A percentile compares a stretch with the other conserved stretches of the same genome.
phyloP scores from a whole-genome alignment of 2,797 vertebrate genomes.

The Spondyliosoma cantharus region DNA sequence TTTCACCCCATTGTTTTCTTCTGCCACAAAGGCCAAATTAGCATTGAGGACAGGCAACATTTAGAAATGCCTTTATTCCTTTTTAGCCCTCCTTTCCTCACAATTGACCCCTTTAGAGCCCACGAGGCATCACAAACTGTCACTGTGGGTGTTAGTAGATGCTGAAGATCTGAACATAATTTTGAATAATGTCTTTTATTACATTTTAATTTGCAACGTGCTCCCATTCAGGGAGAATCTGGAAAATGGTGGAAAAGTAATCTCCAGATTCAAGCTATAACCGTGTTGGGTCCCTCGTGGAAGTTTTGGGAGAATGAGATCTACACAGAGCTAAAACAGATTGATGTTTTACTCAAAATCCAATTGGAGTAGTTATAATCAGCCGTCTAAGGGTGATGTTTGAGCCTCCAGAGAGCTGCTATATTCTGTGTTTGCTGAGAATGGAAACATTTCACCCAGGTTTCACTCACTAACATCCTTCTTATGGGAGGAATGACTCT shows the following conservation, averaged over 20 bases:
- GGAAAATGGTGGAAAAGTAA: slow-evolving; percentile 36
- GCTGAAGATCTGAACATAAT: slow-evolving; percentile 50
- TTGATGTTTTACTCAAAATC: slow-evolving; percentile 64
- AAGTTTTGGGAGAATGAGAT: slow-evolving; percentile 41
- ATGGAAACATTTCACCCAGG: slow-evolving; percentile 43
- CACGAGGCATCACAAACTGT: slow-evolving; percentile 40
- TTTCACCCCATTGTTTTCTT: slow-evolving; percentile 76
- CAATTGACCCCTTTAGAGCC: slow-evolving; percentile 59
- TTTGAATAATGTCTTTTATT: slow-evolving; percentile 63
- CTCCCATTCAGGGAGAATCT: slow-evolving; percentile 37
- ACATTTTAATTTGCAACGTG: slow-evolving; percentile 55
- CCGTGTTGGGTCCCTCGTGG: slow-evolving; percentile 19
- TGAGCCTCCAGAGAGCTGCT: slow-evolving; percentile 49
- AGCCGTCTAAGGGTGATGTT: slow-evolving; percentile 24
- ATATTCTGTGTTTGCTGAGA: slow-evolving; percentile 41
- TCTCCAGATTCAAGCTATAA: slow-evolving; percentile 38
- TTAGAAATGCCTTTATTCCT: slow-evolving; percentile 71
- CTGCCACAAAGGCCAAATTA: slow-evolving; percentile 77
- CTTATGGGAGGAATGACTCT: slow-evolving; percentile 45
- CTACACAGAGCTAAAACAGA: slow-evolving; percentile 40
- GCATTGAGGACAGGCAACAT: slow-evolving; percentile 67
- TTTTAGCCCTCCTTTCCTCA: slow-evolving; percentile 49
- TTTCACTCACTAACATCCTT: slow-evolving; percentile 49
- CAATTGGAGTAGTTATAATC: slow-evolving; percentile 59
- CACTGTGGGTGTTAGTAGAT: slow-evolving; percentile 59